Conservation (phyloP, 2,888 invertebrate genomes). For the Sarcophaga subvicina region DNA sequence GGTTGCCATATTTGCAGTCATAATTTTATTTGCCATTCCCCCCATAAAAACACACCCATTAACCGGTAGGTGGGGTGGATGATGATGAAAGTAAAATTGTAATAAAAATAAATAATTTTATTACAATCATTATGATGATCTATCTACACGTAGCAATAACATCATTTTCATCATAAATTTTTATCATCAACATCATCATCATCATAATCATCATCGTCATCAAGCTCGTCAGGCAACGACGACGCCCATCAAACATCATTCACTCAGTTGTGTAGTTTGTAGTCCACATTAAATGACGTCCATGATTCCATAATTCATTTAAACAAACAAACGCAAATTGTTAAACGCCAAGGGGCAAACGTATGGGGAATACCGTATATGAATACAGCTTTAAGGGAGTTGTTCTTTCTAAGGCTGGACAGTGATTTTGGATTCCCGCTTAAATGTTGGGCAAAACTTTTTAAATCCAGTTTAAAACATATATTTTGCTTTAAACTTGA, state of each 20-base stretch:
- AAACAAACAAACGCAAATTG: neutral
- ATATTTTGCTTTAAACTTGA: no score
- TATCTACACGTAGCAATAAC: neutral
- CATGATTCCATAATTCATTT: slow-evolving; percentile 34
- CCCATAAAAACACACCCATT: no score
- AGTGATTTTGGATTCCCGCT: no score
- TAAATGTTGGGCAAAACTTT: no score
- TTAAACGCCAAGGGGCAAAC: no score
- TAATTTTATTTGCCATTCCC: slow-evolving; percentile 8
- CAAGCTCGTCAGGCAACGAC: neutral
- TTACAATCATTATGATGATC: slow-evolving; percentile 22
- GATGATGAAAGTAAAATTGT: slow-evolving; percentile 6
- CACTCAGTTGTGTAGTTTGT: neutral
- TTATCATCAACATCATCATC: slow-evolving; percentile 5
- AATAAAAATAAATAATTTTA: slow-evolving; percentile 47
- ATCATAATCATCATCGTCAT: neutral
- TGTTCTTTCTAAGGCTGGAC: no score
- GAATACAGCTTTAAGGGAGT: no score
- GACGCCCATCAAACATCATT: no score
- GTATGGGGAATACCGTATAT: no score
- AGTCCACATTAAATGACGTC: slow-evolving; percentile 23
- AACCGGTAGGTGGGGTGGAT: no score
- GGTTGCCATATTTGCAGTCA: slow-evolving; percentile 9
- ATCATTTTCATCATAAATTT: slow-evolving; percentile 19
- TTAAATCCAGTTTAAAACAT: no score